A percentile compares a stretch with the other conserved stretches of the same genome.
Evolutionary conservation across 1,140 invertebrate species (phyloP).

Genomic region (Adoxophyes honmai): DNA sequence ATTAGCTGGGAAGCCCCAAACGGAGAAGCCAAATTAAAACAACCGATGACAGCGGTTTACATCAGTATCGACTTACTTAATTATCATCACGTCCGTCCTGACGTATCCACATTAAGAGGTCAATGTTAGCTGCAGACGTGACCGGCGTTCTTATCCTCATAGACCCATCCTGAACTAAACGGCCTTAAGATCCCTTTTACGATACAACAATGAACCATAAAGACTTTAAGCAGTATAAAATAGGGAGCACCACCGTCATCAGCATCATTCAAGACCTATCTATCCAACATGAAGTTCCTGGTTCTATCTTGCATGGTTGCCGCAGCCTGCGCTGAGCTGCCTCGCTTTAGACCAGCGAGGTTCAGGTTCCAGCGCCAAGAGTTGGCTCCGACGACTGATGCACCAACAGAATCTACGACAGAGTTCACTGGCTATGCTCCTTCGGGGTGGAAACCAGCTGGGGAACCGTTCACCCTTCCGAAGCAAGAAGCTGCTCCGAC

Average conservation of each 20-base stretch:
- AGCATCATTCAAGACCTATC: conserved; percentile 38
- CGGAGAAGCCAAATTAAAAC: not conserved
- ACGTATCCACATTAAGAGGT: conserved; percentile 27
- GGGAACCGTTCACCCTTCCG: conserved; percentile 56
- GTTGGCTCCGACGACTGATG: conserved; percentile 54
- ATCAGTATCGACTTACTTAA: not conserved
- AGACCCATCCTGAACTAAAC: conserved; percentile 22
- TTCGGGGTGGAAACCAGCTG: conserved; percentile 67
- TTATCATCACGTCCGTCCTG: not conserved
- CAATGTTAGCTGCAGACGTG: conserved; percentile 47
- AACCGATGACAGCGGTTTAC: not conserved
- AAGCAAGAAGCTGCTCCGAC: conserved; percentile 30
- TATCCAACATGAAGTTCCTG: conserved; percentile 48
- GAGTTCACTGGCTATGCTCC: conserved; percentile 41
- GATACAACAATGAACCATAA: conserved; percentile 65
- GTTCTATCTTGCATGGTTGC: conserved; percentile 39
- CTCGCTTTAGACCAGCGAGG: conserved; percentile 64
- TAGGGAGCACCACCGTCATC: conserved; percentile 6
- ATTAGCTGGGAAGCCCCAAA: too few relatives aligned
- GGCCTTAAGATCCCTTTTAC: conserved; percentile 46
- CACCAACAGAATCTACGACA: conserved; percentile 42
- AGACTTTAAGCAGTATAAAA: conserved; percentile 52
- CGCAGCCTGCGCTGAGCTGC: conserved; percentile 20
- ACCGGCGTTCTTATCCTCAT: conserved; percentile 27
- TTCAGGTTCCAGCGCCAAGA: conserved; percentile 58